Evolutionary conservation across 23 tunicate species (phyloP).

Genomic region (Trididemnum nubilum): DNA sequence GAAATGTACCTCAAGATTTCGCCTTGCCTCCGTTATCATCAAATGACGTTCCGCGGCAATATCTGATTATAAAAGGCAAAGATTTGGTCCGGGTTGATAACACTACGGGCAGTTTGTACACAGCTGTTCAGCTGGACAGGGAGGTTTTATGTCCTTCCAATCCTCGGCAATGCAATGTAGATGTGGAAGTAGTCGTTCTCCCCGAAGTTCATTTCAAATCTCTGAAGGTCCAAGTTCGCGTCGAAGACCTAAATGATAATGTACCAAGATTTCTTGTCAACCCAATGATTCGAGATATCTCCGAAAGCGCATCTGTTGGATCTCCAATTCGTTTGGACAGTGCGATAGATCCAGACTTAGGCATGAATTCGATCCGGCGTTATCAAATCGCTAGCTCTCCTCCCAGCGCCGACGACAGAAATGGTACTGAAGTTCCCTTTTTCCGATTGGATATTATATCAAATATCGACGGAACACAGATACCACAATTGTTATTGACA

Average conservation of each 20-base stretch:
- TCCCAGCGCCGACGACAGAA: slow-evolving; percentile 1
- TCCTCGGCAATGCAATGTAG: slow-evolving; percentile 47
- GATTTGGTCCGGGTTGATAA: slow-evolving; percentile 40
- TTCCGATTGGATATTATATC: slow-evolving; percentile 44
- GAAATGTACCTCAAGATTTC: slow-evolving; percentile 60
- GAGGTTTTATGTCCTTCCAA: slow-evolving; percentile 68
- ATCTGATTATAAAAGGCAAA: slow-evolving; percentile 46
- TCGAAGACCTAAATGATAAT: slow-evolving; percentile 80
- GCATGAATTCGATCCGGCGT: slow-evolving; percentile 49
- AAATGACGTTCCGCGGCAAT: slow-evolving; percentile 28
- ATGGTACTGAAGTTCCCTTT: slow-evolving; percentile 26
- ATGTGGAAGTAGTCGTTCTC: slow-evolving; percentile 57
- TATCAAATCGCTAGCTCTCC: slow-evolving; percentile 39
- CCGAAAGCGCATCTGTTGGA: slow-evolving; percentile 73
- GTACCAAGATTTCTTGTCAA: slow-evolving; percentile 51
- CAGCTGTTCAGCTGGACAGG: slow-evolving; percentile 52
- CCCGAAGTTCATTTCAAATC: slow-evolving; percentile 31
- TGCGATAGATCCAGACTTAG: slow-evolving; percentile 83
- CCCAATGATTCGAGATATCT: slow-evolving; percentile 48
- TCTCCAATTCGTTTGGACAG: slow-evolving; percentile 73
- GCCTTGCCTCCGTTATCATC: slow-evolving; percentile 22
- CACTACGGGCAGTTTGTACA: slow-evolving; percentile 41
- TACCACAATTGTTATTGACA: slow-evolving; percentile 62
- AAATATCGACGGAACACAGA: slow-evolving; percentile 75
- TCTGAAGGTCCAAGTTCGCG: slow-evolving; percentile 41